Base-by-base conservation (phyloP, 2,113 vertebrate genomes). In the Paedocypris sp. region DNA sequence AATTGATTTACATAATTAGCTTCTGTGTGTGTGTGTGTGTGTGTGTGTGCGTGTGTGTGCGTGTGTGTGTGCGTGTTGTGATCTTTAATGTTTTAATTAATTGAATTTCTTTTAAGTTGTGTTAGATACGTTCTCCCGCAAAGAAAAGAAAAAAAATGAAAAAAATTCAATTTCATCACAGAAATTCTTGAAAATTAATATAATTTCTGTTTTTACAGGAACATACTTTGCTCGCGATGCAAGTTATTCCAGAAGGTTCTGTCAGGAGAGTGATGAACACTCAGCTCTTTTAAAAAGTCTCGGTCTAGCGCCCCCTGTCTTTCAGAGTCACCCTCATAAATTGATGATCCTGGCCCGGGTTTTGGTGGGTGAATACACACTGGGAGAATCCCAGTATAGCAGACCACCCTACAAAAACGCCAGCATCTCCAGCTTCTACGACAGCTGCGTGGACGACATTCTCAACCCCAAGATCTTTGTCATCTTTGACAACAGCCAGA, bases 331-430 rank as follows among this genome's bases (percentile, higher is more conserved):
- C 72, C 86, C 66, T 29, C 73, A 86, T 50, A 93, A 93, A 76
- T 90, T 91, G 36, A 94, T 98, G 92, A 96, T 97, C 77, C 84
- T 98, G 59, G 92, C 93, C 32, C 84, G 94, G 43, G 94, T 98
- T 43, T 77, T 98, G 3, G 90, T 92, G 33, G 94, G 94, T 20
- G 92, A 97, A 63, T 91, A 89, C 77, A 90, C 92, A 0, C 80
- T 81, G 0, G 94, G 94, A 13, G 85, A 92, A 48, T 85, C 89
- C 9, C 85, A 85, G 66, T 94, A 92, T 64, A 88, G 90, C 75
- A 84, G 92, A 25, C 94, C 94, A 3, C 94, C 94, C 52, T 96
- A 92, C 36, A 97, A 91, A 75, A 93, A 98, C 8, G 86, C 86
- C 63, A 94, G 89, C 74, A 89, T 91, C 67, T 88, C 91, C 72